Base-by-base conservation (phyloP, 2,797 vertebrate species). In the Lagorchestes hirsutus region DNA sequence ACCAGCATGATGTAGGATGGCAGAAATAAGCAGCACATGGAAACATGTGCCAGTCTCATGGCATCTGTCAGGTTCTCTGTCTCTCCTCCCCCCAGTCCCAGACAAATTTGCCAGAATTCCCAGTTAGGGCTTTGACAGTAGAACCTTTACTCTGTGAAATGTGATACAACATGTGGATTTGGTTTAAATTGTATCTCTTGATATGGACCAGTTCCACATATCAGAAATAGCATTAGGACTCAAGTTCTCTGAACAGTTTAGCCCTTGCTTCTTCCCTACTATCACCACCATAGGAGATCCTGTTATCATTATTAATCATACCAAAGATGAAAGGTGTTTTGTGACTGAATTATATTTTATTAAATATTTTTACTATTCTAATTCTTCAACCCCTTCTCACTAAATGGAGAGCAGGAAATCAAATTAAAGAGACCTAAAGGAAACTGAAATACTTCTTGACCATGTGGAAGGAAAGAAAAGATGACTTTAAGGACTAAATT, bases 81-180 rank as follows among this genome's bases (percentile, higher is more conserved):
- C 13, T 34, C 11, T 62, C 31, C 24, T 16, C 59, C 59, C 31
- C 56, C 31, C 8, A 34, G 31, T 67, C 31, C 67, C 67, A 74
- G 62, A 74, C 22, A 40, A 40, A 74, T 40, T 74, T 74, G 67
- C n/a, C n/a, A 18, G 18, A 82, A 34, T 62, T 62, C 31, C 57
- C 59, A 62, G 12, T 62, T 62, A 14, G 31, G 59, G 13, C 31
- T 50, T 95, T 34, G 34, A 52, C 67, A 93, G 31, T 5, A 93
- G 46, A 94, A 95, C 93, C 2, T n/a, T 57, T 92, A 62, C 59
- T 62, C 10, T 55, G 93, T 92, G 59, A 90, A 96, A 94, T 74
- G 18, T 0, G 14, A 90, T 52, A 92, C 13, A 59, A 55, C 97
- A 91, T 91, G 50, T 10, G 13, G 10, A 3, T 56, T 91, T 74